Evolutionary conservation across 2,888 invertebrate genomes (phyloP), one percentile per base, ranked within the genome.

Genomic region (Branchipolynoe longqiensis): DNA sequence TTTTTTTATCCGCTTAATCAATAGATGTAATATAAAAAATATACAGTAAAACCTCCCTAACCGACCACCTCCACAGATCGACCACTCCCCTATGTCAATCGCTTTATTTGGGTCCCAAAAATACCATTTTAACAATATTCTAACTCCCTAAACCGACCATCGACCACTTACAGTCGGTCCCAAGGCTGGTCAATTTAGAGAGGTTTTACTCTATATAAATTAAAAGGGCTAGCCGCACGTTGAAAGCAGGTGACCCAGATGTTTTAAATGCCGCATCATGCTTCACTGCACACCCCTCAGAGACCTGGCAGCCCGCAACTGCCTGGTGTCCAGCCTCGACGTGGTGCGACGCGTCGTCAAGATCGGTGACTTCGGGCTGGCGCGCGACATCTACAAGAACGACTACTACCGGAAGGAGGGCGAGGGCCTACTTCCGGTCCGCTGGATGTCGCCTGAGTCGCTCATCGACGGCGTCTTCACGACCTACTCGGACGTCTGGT

Each of bases 391-490:
- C 88, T 99, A 99, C 94, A 97, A 98, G 93, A 98, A 97, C 92
- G 99, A 99, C 93, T 99, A 99, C 92, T 99, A 99, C 92, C 95
- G 98, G 88, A 98, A 99, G 94, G 98, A 98, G 94, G 97, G 97
- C 0, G 95, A 95, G 94, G 97, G 98, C 0, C 94, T 98, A 73
- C 94, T 99, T 82, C 99, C 99, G 0, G 98, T 99, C 0, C 95
- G 98, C 59, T 99, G 99, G 99, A 99, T 99, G 98, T 96, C 98
- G 0, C 99, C 99, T 0, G 99, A 99, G 94, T 98, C 98, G 36
- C 94, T 99, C 18, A 96, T 98, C 0, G 98, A 99, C 92, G 98
- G 99, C 0, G 97, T 99, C 0, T 99, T 99, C 93, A 98, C 98
- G 0, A 97, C 97, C 82, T 98, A 99, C 93, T 98, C 98, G 0